Base-by-base conservation (phyloP, 1,140 invertebrate genomes). In the Pantala flavescens region DNA sequence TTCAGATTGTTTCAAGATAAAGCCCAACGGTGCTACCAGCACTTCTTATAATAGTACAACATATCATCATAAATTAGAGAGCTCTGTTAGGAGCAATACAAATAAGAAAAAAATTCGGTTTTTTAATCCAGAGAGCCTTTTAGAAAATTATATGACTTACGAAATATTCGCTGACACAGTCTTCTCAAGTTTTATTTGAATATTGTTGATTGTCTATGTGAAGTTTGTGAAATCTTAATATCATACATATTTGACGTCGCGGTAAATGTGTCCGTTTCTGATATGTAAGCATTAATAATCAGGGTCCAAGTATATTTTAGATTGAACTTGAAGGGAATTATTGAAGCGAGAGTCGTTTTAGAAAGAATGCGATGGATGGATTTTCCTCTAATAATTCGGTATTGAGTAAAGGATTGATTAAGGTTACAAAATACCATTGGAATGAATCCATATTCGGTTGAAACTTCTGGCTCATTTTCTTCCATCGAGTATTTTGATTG, bases 171-270 rank as follows among this genome's bases (percentile, higher is more conserved):
- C 81, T 87, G 73, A 87, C 86, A 78, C 84, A 85, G 79, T 79
- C 83, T 71, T 84, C 85, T 73, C 83, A 82, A 77, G 80, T 86
- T 73, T n/a, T 87, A 86, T 77, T 86, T 87, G 84, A 86, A 87
- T 80, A 84, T 87, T 79, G 85, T 87, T 71, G 86, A 87, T 81
- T 82, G 83, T 77, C 86, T 87, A 81, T 83, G 82, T 81, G 76
- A 73, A 72, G 36, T 42, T 71, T 71, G 75, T 75, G 72, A 75
- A 73, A 72, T 73, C 75, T 16, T 75, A 72, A 24, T 76, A 76
- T 36, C 23, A 36, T 9, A 36, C 28, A 36, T 36, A 9, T 5
- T 2, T 36, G 28, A 9, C 9, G 28, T 36, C 9, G 28, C 28
- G 2, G 2, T 5, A 36, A 36, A 36, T 2, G 28, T 36, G 28